phyloP scores from a whole-genome alignment of 2,797 vertebrate species.

The Halcyon badia region DNA sequence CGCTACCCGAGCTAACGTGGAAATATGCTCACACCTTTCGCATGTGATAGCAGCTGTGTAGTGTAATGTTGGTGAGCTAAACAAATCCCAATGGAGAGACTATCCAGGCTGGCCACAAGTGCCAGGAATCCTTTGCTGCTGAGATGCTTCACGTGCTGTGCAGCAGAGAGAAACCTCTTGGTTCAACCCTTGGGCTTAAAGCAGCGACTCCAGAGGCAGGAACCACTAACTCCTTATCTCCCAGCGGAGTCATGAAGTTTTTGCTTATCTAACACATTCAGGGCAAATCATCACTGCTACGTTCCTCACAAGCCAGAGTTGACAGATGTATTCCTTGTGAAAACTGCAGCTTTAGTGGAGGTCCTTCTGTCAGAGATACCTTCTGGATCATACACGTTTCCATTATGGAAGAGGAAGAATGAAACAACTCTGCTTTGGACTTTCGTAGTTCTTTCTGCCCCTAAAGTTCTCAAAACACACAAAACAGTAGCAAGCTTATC shows the following conservation, averaged over 20 bases:
- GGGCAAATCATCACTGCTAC: neutral
- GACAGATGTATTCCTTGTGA: neutral
- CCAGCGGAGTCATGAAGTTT: neutral
- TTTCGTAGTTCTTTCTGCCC: neutral
- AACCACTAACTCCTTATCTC: neutral
- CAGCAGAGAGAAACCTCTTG: neutral
- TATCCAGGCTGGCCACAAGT: neutral
- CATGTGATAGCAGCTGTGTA: neutral
- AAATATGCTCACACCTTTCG: neutral
- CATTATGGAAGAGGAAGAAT: neutral
- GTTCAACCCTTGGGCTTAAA: conserved; percentile 8
- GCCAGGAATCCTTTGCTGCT: neutral
- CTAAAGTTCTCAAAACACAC: neutral
- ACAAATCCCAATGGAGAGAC: neutral
- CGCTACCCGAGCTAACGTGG: neutral
- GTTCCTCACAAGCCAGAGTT: neutral
- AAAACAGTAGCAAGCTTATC: neutral
- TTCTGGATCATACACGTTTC: neutral
- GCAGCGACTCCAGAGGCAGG: neutral
- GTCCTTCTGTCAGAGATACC: neutral
- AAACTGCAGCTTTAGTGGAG: neutral
- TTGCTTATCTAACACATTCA: conserved; percentile 8
- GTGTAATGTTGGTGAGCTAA: neutral
- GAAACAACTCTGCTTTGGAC: neutral
- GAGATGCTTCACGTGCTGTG: neutral